These are phyloP conservation scores for Apotomis capreana DNA, from an alignment of 2,888 invertebrate species.

Conservation along the genomic window DNA sequence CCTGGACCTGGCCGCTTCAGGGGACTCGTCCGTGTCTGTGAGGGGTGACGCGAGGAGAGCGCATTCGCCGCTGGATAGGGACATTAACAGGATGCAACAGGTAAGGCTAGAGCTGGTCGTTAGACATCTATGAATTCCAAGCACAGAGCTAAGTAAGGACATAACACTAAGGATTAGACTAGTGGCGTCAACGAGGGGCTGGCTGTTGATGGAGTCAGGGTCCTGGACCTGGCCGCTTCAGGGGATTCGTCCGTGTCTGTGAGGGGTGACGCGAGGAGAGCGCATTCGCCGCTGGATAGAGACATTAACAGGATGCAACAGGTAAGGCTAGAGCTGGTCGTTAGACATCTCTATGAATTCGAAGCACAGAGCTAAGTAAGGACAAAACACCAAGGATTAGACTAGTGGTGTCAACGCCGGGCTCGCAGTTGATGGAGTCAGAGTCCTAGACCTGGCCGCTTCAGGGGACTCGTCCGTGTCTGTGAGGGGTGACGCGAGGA, in stretches of 20 bases:
- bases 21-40: slow-evolving; percentile 89
- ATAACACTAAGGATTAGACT: no score
- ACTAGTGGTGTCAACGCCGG: slow-evolving; percentile 82
- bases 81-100: slow-evolving; percentile 83
- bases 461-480: slow-evolving; percentile 91
- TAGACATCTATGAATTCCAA: no score
- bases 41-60: slow-evolving; percentile 93
- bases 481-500: slow-evolving; percentile 92
- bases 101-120: not conserved
- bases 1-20: slow-evolving; percentile 92
- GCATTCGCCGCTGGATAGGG: slow-evolving; percentile 89
- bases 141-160: no score
- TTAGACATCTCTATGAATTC: no score
- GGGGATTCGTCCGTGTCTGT: slow-evolving; percentile 90
- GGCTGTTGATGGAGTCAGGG: slow-evolving; percentile 92
- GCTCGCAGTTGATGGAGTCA: slow-evolving; percentile 92
- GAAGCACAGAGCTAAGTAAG: no score
- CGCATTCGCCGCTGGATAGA: slow-evolving; percentile 89
- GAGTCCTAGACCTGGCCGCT: slow-evolving; percentile 93
- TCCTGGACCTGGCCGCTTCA: slow-evolving; percentile 93
- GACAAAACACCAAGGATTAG: no score
- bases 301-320: slow-evolving; percentile 84
- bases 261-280: slow-evolving; percentile 92
- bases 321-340: not conserved
- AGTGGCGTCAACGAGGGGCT: slow-evolving; percentile 73